These are phyloP conservation scores for Ophion slaviceki DNA, from an alignment of 2,888 invertebrate genomes.

Conservation along the genomic window DNA sequence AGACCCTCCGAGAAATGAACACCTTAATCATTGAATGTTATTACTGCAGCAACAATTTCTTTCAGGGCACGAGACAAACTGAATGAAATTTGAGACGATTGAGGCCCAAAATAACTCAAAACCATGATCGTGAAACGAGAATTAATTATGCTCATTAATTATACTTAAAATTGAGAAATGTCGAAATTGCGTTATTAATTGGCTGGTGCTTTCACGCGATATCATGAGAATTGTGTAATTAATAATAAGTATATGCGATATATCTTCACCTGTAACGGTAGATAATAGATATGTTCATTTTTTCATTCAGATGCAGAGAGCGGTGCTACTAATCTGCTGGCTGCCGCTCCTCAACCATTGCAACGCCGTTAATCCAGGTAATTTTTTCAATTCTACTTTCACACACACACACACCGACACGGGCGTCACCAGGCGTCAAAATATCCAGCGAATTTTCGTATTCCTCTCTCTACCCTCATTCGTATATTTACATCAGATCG, in stretches of 20 bases:
- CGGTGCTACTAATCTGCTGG: conserved; percentile 82
- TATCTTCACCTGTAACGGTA: not conserved
- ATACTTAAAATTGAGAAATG: not conserved
- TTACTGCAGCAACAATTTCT: not conserved
- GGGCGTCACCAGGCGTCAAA: not conserved
- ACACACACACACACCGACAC: not conserved
- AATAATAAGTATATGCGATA: not conserved
- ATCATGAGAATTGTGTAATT: conserved; percentile 14
- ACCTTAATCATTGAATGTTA: not conserved
- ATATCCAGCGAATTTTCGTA: not conserved
- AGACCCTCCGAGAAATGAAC: too few species aligned
- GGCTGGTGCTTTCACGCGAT: not conserved
- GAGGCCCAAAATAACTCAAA: not conserved
- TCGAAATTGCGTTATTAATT: not conserved
- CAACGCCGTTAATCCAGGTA: conserved; percentile 83
- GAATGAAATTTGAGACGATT: not conserved
- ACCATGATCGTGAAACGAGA: not conserved
- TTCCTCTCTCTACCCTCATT: not conserved
- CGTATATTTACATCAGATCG: conserved; percentile 25
- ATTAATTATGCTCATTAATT: not conserved
- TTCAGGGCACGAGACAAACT: not conserved
- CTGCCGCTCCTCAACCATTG: conserved; percentile 83
- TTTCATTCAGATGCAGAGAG: conserved; percentile 81
- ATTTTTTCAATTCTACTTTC: conserved; percentile 57
- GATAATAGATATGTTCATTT: conserved; percentile 20